These are phyloP conservation scores for Drosophila rubida DNA, from an alignment of 2,888 invertebrate genomes.

Conservation along the genomic window DNA sequence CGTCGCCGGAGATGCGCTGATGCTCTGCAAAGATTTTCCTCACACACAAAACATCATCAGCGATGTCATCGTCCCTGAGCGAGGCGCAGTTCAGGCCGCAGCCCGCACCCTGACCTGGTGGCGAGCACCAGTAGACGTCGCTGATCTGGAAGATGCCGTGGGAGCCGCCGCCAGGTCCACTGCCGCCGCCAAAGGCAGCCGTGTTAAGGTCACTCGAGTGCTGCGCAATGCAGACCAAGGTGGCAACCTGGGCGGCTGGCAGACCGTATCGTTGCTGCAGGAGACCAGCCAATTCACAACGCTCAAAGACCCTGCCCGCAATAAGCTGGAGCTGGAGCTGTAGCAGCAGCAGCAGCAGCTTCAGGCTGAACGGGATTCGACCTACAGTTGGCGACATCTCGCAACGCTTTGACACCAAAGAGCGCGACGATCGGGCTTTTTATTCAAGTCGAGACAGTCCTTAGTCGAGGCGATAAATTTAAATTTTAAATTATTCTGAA, in stretches of 20 bases:
- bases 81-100: constrained; percentile 88
- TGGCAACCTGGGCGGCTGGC: constrained; percentile 86
- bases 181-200: constrained; percentile 86
- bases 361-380: constrained; percentile 25
- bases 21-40: constrained; percentile 88
- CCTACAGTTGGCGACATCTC: constrained; percentile 56
- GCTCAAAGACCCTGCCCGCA: constrained; percentile 86
- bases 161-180: constrained; percentile 86
- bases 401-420: constrained; percentile 45
- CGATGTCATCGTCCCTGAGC: constrained; percentile 89
- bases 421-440: constrained; percentile 11
- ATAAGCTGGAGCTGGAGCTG: constrained; percentile 29
- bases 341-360: constrained; percentile 36
- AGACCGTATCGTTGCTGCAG: constrained; percentile 86
- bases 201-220: constrained; percentile 89
- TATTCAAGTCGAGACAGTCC: constrained; percentile 37
- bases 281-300: constrained; percentile 90
- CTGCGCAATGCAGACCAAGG: constrained; percentile 90
- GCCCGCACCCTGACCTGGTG: constrained; percentile 86
- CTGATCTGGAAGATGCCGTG: constrained; percentile 91
- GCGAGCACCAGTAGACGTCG: constrained; percentile 89
- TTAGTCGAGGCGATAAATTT: not conserved
- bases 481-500: constrained; percentile 14
- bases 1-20: constrained; percentile 88
- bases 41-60: constrained; percentile 89